Conservation (phyloP, 2,113 vertebrate genomes). For the Riparia riparia region DNA sequence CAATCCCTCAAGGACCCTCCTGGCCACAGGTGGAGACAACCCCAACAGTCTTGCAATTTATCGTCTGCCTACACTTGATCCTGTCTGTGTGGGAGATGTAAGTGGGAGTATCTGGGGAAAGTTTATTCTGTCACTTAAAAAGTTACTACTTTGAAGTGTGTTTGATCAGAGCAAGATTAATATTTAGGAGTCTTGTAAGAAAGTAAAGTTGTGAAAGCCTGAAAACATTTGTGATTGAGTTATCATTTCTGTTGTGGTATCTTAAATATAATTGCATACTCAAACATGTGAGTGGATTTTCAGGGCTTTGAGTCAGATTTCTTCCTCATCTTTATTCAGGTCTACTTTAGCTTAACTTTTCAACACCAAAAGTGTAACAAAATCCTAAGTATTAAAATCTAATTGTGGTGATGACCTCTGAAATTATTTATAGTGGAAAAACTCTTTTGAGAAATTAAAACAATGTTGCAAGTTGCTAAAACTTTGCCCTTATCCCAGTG, state of each 20-base stretch:
- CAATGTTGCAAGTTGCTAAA: accelerated
- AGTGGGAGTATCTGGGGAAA: conserved; percentile 67
- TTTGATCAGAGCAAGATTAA: neutral
- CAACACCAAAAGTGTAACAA: neutral
- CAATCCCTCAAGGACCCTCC: conserved; percentile 90
- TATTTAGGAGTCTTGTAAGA: neutral
- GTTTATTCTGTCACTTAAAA: neutral
- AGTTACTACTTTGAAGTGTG: neutral
- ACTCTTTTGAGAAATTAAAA: neutral
- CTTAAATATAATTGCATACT: neutral
- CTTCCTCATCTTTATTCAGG: neutral
- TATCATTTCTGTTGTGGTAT: neutral
- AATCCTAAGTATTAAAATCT: neutral
- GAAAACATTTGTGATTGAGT: neutral
- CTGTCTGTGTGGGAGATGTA: conserved; percentile 98
- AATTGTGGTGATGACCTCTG: neutral
- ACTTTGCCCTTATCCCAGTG: neutral
- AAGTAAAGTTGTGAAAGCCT: neutral
- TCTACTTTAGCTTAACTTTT: neutral
- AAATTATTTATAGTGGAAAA: neutral
- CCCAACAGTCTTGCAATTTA: conserved; percentile 98
- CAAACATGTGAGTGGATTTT: neutral
- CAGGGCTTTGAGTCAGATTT: neutral
- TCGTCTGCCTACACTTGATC: conserved; percentile 93
- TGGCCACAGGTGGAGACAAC: conserved; percentile 97